Evolutionary conservation across 1,140 invertebrate genomes (phyloP).

Genomic region (Meloidogyne chitwoodi): DNA sequence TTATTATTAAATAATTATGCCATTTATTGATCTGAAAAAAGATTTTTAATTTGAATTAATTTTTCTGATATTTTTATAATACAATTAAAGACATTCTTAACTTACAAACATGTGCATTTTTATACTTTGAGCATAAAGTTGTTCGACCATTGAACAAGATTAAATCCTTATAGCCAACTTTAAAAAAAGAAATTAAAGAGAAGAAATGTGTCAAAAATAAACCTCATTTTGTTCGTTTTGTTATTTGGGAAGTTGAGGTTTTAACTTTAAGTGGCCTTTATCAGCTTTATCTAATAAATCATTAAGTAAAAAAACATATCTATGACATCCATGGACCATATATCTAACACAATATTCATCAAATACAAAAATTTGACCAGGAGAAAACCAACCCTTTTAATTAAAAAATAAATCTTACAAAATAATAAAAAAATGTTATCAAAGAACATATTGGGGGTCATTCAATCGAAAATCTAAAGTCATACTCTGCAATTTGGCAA

Average conservation of each 20-base stretch:
- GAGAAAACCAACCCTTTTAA: constrained; percentile 86
- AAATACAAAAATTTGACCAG: constrained; percentile 92
- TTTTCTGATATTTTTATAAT: no score
- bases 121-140: constrained; percentile 81
- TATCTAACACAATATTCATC: constrained; percentile 94
- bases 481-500: constrained; percentile 82
- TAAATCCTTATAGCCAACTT: constrained; percentile 65
- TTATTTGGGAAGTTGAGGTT: constrained; percentile 95
- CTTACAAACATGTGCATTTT: constrained; percentile 96
- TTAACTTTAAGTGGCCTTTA: constrained; percentile 82
- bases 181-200: not conserved
- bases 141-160: constrained; percentile 91
- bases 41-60: no score
- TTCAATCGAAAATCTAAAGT: constrained; percentile 89
- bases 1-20: no score
- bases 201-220: not conserved
- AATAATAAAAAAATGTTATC: constrained; percentile 67
- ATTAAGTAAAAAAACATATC: constrained; percentile 90
- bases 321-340: constrained; percentile 89
- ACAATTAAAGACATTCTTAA: constrained; percentile 99
- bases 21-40: no score
- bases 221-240: constrained; percentile 76
- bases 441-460: constrained; percentile 94
- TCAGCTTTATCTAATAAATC: constrained; percentile 92
- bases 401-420: not conserved